phyloP scores from a whole-genome alignment of 1,140 invertebrate species.

The Drosophila truncata region DNA sequence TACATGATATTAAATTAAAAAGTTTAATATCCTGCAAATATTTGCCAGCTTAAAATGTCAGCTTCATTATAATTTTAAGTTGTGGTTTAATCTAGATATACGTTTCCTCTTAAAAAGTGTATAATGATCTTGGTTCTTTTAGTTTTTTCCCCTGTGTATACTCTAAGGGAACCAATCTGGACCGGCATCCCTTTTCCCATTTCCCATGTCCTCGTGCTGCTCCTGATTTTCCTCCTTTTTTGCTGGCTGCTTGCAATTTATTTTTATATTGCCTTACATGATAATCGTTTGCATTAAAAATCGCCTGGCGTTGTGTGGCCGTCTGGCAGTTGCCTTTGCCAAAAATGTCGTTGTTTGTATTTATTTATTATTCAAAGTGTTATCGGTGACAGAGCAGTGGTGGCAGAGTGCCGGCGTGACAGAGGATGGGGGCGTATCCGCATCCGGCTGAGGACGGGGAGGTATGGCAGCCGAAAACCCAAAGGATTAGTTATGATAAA shows the following conservation, averaged over 20 bases:
- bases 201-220: slow-evolving; percentile 17
- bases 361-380: slow-evolving; percentile 84
- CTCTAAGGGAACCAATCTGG: slow-evolving; percentile 27
- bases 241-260: slow-evolving; percentile 61
- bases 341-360: slow-evolving; percentile 73
- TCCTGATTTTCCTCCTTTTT: slow-evolving; percentile 24
- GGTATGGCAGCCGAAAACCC: slow-evolving; percentile 76
- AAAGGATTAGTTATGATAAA: slow-evolving; percentile 84
- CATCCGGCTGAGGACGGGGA: slow-evolving; percentile 16
- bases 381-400: slow-evolving; percentile 62
- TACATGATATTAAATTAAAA: neutral
- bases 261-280: slow-evolving; percentile 82
- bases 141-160: slow-evolving; percentile 14
- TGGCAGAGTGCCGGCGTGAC: slow-evolving; percentile 16
- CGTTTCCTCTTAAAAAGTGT: neutral
- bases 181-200: slow-evolving; percentile 29
- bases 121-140: neutral
- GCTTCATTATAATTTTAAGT: neutral
- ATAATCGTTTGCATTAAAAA: slow-evolving; percentile 81
- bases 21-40: no score
- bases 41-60: neutral
- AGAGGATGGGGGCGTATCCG: slow-evolving; percentile 36
- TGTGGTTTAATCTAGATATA: no score
- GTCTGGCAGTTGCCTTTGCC: slow-evolving; percentile 59
- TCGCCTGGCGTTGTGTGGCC: slow-evolving; percentile 50